Conservation (phyloP, 2,888 invertebrate genomes). For the Epirrhoe tristata region DNA sequence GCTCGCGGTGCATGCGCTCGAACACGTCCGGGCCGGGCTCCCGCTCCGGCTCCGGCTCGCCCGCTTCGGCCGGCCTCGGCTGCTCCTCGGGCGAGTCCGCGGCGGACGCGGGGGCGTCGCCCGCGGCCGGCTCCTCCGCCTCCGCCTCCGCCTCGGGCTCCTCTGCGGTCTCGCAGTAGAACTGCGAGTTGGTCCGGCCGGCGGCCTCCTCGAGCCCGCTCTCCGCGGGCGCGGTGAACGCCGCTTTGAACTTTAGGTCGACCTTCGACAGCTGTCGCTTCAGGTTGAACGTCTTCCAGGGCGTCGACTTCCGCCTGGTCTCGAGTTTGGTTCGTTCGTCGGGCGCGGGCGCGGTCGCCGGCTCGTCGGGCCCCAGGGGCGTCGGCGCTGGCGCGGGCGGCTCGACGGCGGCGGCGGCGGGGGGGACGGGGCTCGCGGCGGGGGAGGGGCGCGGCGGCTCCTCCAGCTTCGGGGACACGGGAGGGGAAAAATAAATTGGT, state of each 20-base stretch:
- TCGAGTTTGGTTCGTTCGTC: conserved; percentile 72
- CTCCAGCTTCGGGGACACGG: conserved; percentile 69
- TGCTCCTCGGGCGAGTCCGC: conserved; percentile 36
- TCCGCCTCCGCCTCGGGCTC: conserved; percentile 49
- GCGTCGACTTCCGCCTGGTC: conserved; percentile 87
- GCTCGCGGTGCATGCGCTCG: conserved; percentile 74
- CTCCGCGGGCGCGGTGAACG: conserved; percentile 81
- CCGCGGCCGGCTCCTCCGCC: conserved; percentile 51
- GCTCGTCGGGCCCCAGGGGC: conserved; percentile 35
- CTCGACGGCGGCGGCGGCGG: conserved; percentile 42
- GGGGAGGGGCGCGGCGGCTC: conserved; percentile 52
- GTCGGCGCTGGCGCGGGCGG: conserved; percentile 49
- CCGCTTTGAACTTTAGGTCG: conserved; percentile 90
- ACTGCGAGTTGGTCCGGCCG: conserved; percentile 69
- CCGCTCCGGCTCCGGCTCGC: conserved; percentile 36
- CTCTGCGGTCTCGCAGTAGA: conserved; percentile 65
- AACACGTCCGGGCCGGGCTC: conserved; percentile 62
- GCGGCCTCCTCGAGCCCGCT: conserved; percentile 65
- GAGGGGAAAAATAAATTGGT: conserved; percentile 69
- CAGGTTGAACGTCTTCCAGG: conserved; percentile 92
- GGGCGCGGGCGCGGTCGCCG: conserved; percentile 48
- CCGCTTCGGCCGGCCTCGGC: conserved; percentile 50
- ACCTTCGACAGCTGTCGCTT: conserved; percentile 93
- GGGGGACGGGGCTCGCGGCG: conserved; percentile 49
- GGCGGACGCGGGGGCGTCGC: conserved; percentile 48